phyloP scores from a whole-genome alignment of 1,140 invertebrate species.

The Neuroterus valhalla region DNA sequence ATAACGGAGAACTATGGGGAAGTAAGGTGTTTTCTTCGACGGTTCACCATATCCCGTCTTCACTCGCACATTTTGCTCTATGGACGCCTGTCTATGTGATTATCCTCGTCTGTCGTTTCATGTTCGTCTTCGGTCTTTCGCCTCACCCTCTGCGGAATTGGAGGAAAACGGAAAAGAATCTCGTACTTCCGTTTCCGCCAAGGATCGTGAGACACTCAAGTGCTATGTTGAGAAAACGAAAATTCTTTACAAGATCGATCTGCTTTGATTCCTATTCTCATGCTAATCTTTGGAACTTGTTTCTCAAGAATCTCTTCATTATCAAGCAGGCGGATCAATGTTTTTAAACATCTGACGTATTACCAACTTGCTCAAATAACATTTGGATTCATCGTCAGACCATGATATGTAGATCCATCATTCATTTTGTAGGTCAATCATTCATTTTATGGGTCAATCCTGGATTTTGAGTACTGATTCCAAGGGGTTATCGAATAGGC shows the following conservation, averaged over 20 bases:
- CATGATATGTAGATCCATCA: too few relatives aligned
- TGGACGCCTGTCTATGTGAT: conserved; percentile 16
- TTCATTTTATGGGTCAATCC: too few relatives aligned
- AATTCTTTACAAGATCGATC: not conserved
- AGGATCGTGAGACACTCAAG: conserved; percentile 39
- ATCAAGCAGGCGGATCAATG: too few relatives aligned
- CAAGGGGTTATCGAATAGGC: too few relatives aligned
- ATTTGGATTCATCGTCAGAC: too few relatives aligned
- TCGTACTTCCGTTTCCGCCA: conserved; percentile 49
- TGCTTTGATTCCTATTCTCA: not conserved
- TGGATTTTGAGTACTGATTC: too few relatives aligned
- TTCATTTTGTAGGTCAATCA: too few relatives aligned
- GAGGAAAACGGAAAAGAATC: conserved; percentile 50
- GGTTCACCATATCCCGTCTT: conserved; percentile 47
- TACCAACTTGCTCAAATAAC: too few relatives aligned
- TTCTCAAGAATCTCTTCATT: too few relatives aligned
- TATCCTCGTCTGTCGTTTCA: conserved; percentile 11
- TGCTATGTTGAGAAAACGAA: not conserved
- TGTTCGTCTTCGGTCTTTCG: not conserved
- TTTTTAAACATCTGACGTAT: too few relatives aligned
- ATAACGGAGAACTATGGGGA: conserved; percentile 56
- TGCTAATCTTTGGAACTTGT: not conserved
- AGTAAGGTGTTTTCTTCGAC: conserved; percentile 54
- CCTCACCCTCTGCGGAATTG: not conserved
- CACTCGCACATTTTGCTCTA: conserved; percentile 24